phyloP scores from a whole-genome alignment of 2,797 vertebrate genomes.

The Karalla daura region DNA sequence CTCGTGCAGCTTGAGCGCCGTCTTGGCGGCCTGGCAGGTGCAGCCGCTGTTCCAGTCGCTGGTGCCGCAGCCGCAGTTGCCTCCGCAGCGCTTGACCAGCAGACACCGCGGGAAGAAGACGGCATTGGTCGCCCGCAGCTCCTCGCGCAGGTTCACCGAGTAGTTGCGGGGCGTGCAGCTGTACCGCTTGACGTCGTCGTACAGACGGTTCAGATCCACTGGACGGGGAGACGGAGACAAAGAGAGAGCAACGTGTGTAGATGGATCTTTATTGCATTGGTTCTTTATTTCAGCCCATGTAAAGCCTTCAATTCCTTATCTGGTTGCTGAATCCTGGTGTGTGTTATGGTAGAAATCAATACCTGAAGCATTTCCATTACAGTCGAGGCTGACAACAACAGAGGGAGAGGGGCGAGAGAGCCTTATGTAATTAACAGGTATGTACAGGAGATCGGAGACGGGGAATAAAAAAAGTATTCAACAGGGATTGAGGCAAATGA shows the following conservation, averaged over 20 bases:
- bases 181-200: constrained; percentile 94
- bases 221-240: constrained; percentile 12
- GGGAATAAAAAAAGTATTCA: constrained; percentile 1
- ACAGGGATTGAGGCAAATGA: neutral
- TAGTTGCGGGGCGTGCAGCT: constrained; percentile 97
- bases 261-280: too few species aligned
- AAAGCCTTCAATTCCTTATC: neutral
- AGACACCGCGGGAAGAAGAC: constrained; percentile 98
- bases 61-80: constrained; percentile 94
- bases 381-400: neutral
- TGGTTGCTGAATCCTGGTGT: neutral
- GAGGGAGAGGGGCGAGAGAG: neutral
- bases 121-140: constrained; percentile 88
- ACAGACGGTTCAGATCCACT: constrained; percentile 95
- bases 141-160: constrained; percentile 95
- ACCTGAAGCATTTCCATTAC: neutral
- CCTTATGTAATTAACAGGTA: constrained; percentile 11
- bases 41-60: constrained; percentile 89
- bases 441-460: constrained; percentile 1
- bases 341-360: neutral
- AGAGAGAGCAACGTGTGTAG: neutral
- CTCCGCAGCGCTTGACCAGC: constrained; percentile 94
- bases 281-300: neutral
- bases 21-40: constrained; percentile 88
- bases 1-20: constrained; percentile 92